These are phyloP conservation scores for Cairina moschata DNA, from an alignment of 2,113 vertebrate species.

Conservation along the genomic window DNA sequence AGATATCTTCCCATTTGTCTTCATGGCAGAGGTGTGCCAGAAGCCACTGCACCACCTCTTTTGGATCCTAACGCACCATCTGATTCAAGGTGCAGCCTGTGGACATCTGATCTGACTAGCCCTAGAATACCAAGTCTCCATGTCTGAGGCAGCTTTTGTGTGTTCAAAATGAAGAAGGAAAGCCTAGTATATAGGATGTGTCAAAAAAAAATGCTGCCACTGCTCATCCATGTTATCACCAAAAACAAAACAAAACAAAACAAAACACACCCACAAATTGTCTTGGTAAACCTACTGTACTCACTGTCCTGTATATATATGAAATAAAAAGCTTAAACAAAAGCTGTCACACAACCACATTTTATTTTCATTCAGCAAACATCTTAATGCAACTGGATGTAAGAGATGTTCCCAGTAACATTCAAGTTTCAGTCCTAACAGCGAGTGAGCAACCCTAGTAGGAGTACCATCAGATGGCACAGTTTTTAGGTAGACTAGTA, in stretches of 20 bases:
- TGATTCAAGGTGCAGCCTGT: not conserved
- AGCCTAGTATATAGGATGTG: not conserved
- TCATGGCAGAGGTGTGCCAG: not conserved
- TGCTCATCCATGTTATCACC: fast-evolving
- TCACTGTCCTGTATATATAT: not conserved
- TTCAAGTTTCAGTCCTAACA: not conserved
- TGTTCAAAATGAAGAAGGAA: not conserved
- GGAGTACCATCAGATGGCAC: not conserved
- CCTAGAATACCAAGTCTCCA: not conserved
- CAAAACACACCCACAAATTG: not conserved
- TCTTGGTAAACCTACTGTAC: not conserved
- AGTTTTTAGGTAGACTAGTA: not conserved
- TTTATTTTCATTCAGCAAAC: not conserved
- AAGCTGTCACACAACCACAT: not conserved
- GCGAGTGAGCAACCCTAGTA: fast-evolving
- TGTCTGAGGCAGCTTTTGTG: fast-evolving
- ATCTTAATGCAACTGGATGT: not conserved
- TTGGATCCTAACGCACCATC: not conserved
- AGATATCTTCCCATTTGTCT: not conserved
- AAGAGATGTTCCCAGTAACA: not conserved
- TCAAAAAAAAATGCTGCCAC: not conserved
- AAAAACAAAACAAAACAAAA: no score
- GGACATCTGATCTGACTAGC: not conserved
- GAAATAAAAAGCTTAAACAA: not conserved
- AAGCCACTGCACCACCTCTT: not conserved